These are phyloP conservation scores for Metalampra italica DNA, from an alignment of 2,888 invertebrate genomes.

Conservation along the genomic window DNA sequence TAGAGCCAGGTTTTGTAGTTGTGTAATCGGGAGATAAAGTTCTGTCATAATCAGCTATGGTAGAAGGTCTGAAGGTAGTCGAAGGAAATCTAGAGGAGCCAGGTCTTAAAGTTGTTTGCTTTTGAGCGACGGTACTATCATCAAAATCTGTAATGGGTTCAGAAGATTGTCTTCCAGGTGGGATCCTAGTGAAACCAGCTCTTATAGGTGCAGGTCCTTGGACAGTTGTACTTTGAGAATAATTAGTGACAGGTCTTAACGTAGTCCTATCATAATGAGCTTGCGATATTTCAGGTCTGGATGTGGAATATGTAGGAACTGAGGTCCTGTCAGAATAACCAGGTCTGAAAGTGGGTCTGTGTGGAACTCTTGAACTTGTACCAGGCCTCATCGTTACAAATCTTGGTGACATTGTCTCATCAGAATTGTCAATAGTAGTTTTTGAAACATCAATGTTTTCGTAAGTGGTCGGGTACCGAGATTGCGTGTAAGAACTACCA, in stretches of 20 bases:
- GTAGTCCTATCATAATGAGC: background rate
- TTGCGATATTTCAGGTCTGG: background rate
- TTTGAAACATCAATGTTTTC: background rate
- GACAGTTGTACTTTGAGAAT: background rate
- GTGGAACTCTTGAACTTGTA: background rate
- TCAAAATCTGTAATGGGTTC: background rate
- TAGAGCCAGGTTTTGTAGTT: conserved; percentile 3
- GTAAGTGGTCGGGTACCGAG: background rate
- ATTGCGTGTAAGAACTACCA: background rate
- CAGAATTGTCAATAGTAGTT: background rate
- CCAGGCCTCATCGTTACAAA: background rate
- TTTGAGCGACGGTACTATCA: background rate
- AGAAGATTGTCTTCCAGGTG: background rate
- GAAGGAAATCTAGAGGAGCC: background rate
- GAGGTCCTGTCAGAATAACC: background rate
- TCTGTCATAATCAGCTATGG: background rate
- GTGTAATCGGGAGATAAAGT: background rate
- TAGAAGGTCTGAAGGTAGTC: background rate
- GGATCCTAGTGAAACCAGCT: background rate
- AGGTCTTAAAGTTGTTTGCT: background rate
- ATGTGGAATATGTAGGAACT: background rate
- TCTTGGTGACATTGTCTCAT: background rate
- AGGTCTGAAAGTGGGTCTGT: background rate
- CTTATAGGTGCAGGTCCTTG: background rate
- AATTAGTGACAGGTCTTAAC: background rate